Base-by-base conservation (phyloP, 2,888 invertebrate genomes). In the Pristionchus exspectatus region DNA sequence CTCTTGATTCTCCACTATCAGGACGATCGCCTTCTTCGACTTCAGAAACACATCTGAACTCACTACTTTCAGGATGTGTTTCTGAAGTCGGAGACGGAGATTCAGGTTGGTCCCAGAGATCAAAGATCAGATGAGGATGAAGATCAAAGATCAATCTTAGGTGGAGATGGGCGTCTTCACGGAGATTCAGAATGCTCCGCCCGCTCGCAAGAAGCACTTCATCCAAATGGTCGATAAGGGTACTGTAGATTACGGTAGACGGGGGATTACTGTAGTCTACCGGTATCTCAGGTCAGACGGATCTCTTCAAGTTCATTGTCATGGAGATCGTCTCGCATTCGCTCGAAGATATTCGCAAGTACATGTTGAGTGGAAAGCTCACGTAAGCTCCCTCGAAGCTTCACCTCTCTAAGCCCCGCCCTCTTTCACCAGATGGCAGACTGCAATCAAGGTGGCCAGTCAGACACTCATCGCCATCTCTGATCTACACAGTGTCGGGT, bases 251-350 rank as follows among this genome's bases (percentile, higher is more conserved):
- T 38, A 63, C 63, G 18, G 38, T 38, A 56, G 63, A 33, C n/a
- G 59, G 50, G 0, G 74, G 18, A 74, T 16, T 27, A 81, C 77
- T 12, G 81, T 54, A 72, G 12, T 33, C 72, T 27, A 59, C 59
- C 81, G n/a, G n/a, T 83, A 24, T 27, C 50, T 16, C 87, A 87
- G 88, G 88, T 21, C 54, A 54, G 33, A 88, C 88, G 7, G 38
- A 74, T 24, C n/a, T 24, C 10, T 88, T 88, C 88, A 88, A 88
- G 88, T 88, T 30, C 56, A 72, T 88, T 27, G 88, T 88, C 4
- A 88, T 88, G 88, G 74, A 56, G 24, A 72, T 88, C 24, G 88
- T 88, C 27, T 66, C 69, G 1, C 59, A 66, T 18, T 74, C 74
- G 24, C 77, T 88, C 54, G 88, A 88, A 27, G 77, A 77, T 38